These are phyloP conservation scores for Sinelater perroti DNA, from an alignment of 2,888 invertebrate species.

Conservation along the genomic window DNA sequence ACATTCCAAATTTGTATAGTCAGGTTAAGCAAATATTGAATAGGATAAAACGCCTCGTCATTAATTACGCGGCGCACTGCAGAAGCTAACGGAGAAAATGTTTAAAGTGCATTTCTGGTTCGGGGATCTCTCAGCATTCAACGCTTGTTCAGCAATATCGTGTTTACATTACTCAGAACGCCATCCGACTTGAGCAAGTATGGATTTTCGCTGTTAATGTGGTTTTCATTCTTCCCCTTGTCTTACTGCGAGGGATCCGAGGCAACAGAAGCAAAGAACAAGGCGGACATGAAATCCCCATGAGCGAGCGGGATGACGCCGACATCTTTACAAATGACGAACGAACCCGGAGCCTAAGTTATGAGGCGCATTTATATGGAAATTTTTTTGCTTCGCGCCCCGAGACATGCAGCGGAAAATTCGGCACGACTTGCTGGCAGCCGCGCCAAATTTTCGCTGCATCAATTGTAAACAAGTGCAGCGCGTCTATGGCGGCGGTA, in stretches of 20 bases:
- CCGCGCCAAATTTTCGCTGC: too few species aligned
- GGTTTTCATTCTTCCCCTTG: slow-evolving; percentile 32
- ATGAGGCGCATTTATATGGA: slow-evolving; percentile 45
- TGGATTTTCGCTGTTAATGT: slow-evolving; percentile 30
- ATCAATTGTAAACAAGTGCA: too few species aligned
- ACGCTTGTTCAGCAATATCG: slow-evolving; percentile 23
- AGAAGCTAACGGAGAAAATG: too few species aligned
- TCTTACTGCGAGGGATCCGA: slow-evolving; percentile 18
- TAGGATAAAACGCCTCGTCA: too few species aligned
- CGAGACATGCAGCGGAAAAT: too few species aligned
- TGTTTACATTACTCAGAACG: slow-evolving; percentile 31
- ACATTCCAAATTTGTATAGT: too few species aligned
- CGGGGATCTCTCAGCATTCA: slow-evolving; percentile 31
- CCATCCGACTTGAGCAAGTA: slow-evolving; percentile 17
- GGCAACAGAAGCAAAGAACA: slow-evolving; percentile 25
- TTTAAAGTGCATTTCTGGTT: too few species aligned
- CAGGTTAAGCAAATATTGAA: too few species aligned
- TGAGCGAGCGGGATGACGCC: slow-evolving; percentile 21
- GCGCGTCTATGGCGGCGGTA: too few species aligned
- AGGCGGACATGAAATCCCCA: slow-evolving; percentile 22
- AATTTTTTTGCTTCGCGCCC: slow-evolving; percentile 38
- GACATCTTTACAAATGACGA: slow-evolving; percentile 36
- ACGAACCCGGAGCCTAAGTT: slow-evolving; percentile 40
- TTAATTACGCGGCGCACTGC: too few species aligned
- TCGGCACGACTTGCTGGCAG: too few species aligned